Evolutionary conservation across 2,113 vertebrate species (phyloP), one percentile per base, ranked within the genome.

Genomic region (Anoplopoma fimbria): DNA sequence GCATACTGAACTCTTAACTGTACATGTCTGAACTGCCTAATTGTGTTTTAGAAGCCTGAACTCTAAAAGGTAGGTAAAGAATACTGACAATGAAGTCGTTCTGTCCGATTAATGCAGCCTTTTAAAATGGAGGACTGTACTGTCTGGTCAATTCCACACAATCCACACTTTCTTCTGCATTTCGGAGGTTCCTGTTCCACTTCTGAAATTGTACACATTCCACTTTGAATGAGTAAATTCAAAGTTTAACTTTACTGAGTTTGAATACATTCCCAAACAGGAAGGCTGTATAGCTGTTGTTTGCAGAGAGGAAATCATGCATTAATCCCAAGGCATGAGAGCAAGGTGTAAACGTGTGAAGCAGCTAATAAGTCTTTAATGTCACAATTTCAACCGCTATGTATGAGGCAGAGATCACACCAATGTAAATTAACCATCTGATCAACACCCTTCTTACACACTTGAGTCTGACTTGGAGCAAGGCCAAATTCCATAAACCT

Each of bases 261-360:
- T 57, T 74, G 38, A 73, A 82, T 79, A 72, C 58, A 82, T 60
- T 9, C 17, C 34, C 4, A 23, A 34, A 73, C 69, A 42, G 7
- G 19, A 29, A 75, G 58, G 9, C 4, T 31, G n/a, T n/a, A 14
- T 10, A 65, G 2, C 51, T 53, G n/a, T 19, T 36, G 19, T 61
- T 14, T 21, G 13, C 62, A 47, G 62, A 19, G 17, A 71, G 21
- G 17, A 73, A 49, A 42, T 40, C 7, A 4, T 34, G 27, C 75
- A 61, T 87, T 25, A 58, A 68, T 64, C 27, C 51, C 47, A 34
- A 4, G 21, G 29, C 47, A 27, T 67, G 25, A 69, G 0, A 23
- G 47, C 36, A 71, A 75, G 34, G 51, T 76, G 57, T 40, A 70
- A 77, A 61, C 36, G 42, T 82, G 68, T 75, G 72, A 86, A 75